Evolutionary conservation across 1,140 invertebrate species (phyloP), one percentile per base, ranked within the genome.

Genomic region (Odontomachus brunneus): DNA sequence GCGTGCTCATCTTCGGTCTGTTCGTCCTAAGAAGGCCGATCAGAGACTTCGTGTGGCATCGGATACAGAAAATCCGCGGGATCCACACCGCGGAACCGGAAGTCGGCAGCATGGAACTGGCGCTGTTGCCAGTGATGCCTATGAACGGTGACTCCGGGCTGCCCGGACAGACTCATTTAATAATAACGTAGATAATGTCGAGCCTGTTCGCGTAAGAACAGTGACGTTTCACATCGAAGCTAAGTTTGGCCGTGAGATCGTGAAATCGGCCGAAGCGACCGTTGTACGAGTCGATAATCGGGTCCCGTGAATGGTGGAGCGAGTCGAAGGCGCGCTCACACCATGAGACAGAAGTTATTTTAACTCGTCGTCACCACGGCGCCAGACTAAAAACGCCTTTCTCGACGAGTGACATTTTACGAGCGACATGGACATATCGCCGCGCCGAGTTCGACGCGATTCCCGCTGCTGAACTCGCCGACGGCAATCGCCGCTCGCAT

Each of bases 11-110:
- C 1, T 96, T 95, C 74, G 88, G 91, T 4, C 81, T 94, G 2
- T 94, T 94, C 33, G 95, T 95, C 0, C 73, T 96, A 19, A 93
- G 95, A 76, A 94, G 94, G 82, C 94, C 95, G 3, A 93, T 95
- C 0, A 87, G 93, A 5, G 76, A 88, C 22, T 74, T 92, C 1
- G 90, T 94, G 0, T 93, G 93, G 93, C 87, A 91, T 60, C 85
- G 90, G 49, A 87, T 94, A 63, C 90, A 93, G 85, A 90, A 88
- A 49, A 19, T 94, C 11, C 89, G 90, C 0, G 91, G 92, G 0
- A 80, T 90, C 0, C 24, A 86, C 2, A 33, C 33, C 0, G 49
- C 62, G 0, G 91, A 92, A 62, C 87, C 90, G 0, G 88, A 92
- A 51, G n/a, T 89, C 0, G 90, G 75, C 3, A 93, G 89, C 62